Conservation (phyloP, 30 jellyfish, hydroid and myxozoan species). For the Hydractinia echinata region DNA sequence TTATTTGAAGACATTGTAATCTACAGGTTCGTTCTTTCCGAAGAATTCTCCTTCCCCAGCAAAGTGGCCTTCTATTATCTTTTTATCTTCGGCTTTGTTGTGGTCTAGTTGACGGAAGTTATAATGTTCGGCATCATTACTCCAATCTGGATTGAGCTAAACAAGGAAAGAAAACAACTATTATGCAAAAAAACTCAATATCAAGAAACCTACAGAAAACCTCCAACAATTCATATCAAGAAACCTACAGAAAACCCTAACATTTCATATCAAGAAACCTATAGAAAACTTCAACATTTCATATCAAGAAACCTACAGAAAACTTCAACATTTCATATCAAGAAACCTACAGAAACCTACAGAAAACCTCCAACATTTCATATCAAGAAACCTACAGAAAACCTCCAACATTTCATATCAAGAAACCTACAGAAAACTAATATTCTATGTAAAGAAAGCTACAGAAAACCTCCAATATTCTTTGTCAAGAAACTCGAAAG, state of each 20-base stretch:
- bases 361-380: not conserved
- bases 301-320: too few relatives aligned
- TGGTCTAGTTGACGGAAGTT: constrained; percentile 62
- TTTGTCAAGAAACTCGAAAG: too few relatives aligned
- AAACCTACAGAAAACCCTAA: too few relatives aligned
- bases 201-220: not conserved
- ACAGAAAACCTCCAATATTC: too few relatives aligned
- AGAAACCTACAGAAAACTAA: too few relatives aligned
- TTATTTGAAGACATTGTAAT: not conserved
- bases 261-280: not conserved
- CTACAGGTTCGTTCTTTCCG: not conserved
- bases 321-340: too few relatives aligned
- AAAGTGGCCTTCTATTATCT: constrained; percentile 42
- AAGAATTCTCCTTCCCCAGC: not conserved
- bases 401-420: not conserved
- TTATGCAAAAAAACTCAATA: not conserved
- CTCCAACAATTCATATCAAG: not conserved
- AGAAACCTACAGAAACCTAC: too few relatives aligned
- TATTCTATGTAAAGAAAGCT: too few relatives aligned
- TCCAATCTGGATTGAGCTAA: constrained; percentile 79
- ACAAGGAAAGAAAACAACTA: constrained; percentile 12
- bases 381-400: not conserved
- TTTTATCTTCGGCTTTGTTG: constrained; percentile 74
- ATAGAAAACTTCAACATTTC: not conserved
- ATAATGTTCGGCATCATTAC: constrained; percentile 70